phyloP scores from a whole-genome alignment of 1,140 invertebrate species.

The Pectinophora gossypiella region DNA sequence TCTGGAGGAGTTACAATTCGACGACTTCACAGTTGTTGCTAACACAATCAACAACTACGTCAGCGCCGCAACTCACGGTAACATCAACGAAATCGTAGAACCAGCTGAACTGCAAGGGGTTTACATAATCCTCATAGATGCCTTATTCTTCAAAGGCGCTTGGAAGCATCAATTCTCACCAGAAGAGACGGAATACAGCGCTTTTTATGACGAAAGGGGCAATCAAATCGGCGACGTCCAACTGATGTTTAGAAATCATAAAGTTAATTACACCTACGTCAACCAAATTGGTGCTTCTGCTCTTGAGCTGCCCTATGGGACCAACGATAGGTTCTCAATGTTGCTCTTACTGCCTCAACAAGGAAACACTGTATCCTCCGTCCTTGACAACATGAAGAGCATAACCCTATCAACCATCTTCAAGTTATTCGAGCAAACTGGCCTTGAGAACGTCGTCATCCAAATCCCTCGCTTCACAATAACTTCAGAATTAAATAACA shows the following conservation, averaged over 20 bases:
- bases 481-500: constrained; percentile 74
- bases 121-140: constrained; percentile 80
- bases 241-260: constrained; percentile 54
- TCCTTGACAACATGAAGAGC: constrained; percentile 62
- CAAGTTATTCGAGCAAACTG: constrained; percentile 40
- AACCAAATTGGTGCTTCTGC: constrained; percentile 71
- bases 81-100: constrained; percentile 38
- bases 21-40: constrained; percentile 23
- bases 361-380: constrained; percentile 30
- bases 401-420: constrained; percentile 72
- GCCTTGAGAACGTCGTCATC: constrained; percentile 65
- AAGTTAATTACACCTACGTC: constrained; percentile 43
- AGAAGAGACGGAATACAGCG: constrained; percentile 62
- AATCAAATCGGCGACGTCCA: constrained; percentile 58
- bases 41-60: constrained; percentile 43
- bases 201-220: constrained; percentile 63
- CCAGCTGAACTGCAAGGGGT: constrained; percentile 69
- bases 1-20: constrained; percentile 6
- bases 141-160: constrained; percentile 84
- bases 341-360: constrained; percentile 77
- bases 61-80: constrained; percentile 33
- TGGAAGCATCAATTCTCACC: constrained; percentile 80
- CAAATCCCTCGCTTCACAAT: constrained; percentile 81
- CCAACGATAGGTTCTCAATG: constrained; percentile 78
- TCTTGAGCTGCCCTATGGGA: constrained; percentile 80